Conservation (phyloP, 2,888 invertebrate genomes). For the Phorcus lineatus region DNA sequence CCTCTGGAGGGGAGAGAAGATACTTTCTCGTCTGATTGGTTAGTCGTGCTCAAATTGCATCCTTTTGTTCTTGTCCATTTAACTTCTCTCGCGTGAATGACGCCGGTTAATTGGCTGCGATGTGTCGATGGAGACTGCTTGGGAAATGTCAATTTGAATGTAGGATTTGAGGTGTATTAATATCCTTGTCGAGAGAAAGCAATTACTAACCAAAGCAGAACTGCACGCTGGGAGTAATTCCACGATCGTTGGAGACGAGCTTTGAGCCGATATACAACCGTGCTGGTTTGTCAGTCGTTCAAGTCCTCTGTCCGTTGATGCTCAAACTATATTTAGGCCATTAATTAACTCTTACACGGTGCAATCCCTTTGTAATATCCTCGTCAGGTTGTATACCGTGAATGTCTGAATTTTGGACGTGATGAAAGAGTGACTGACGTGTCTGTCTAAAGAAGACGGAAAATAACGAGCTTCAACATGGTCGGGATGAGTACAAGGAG, state of each 20-base stretch:
- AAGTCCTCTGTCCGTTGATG: too few relatives aligned
- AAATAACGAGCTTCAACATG: too few relatives aligned
- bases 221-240: not conserved
- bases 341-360: too few relatives aligned
- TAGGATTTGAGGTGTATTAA: slow-evolving; percentile 5
- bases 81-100: slow-evolving; percentile 9
- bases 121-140: not conserved
- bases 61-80: slow-evolving; percentile 17
- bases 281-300: too few relatives aligned
- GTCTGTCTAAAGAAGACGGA: too few relatives aligned
- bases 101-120: not conserved
- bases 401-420: too few relatives aligned
- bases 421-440: too few relatives aligned
- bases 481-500: too few relatives aligned
- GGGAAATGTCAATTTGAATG: slow-evolving; percentile 6
- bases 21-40: not conserved
- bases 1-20: not conserved
- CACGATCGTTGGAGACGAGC: not conserved
- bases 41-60: slow-evolving; percentile 1
- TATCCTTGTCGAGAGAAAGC: slow-evolving; percentile 2
- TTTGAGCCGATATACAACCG: too few relatives aligned
- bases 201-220: slow-evolving; percentile 1
- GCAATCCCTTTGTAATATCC: too few relatives aligned
- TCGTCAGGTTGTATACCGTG: too few relatives aligned
- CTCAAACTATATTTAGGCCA: too few relatives aligned